Conservation (phyloP, 2,797 vertebrate species). For the Ptychadena robeensis region DNA sequence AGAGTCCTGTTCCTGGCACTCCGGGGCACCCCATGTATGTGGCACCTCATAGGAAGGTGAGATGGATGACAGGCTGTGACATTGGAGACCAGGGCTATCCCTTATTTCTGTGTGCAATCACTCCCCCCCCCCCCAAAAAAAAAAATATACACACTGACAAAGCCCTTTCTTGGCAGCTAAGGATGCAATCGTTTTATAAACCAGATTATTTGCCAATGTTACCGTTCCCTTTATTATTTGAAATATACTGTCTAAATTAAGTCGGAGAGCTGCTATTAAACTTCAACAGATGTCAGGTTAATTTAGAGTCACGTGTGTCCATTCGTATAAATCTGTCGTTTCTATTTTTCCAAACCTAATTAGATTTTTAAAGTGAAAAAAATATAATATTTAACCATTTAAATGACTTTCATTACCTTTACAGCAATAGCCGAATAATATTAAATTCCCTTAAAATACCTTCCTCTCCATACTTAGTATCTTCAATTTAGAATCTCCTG, state of each 20-base stretch:
- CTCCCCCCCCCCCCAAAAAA: not conserved
- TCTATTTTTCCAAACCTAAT: not conserved
- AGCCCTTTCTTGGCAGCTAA: not conserved
- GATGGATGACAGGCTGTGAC: constrained; percentile 30
- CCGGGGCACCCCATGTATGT: constrained; percentile 34
- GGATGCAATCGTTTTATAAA: not conserved
- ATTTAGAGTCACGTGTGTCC: no score
- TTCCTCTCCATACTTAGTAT: not conserved
- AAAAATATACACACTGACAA: not conserved
- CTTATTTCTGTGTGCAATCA: not conserved
- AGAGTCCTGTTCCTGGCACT: constrained; percentile 27
- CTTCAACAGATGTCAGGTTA: not conserved
- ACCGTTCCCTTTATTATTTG: no score
- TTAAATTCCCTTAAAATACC: not conserved
- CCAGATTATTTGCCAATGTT: not conserved
- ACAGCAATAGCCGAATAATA: no score
- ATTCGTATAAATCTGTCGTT: no score
- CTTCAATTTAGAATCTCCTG: no score
- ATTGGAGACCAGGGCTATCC: not conserved
- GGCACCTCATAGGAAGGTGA: constrained; percentile 32
- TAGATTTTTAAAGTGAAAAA: not conserved
- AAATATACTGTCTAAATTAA: not conserved
- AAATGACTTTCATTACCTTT: not conserved
- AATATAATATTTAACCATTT: no score
- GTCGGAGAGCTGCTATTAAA: not conserved